Base-by-base conservation (phyloP, 2,113 vertebrate genomes). In the Myotis yumanensis region DNA sequence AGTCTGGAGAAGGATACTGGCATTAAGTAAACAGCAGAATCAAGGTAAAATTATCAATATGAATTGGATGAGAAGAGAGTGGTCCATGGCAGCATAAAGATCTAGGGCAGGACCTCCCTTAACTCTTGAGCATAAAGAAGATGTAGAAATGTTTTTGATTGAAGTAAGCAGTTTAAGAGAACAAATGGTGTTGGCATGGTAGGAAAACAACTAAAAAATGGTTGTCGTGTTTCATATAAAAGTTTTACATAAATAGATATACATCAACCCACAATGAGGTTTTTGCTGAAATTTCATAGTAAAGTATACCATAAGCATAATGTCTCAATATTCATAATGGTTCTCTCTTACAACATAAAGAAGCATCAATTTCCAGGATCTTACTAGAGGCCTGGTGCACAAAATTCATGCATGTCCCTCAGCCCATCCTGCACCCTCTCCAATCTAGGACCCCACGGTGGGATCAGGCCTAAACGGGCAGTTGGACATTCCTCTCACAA, bases 291-390 rank as follows among this genome's bases (percentile, higher is more conserved):
- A 6, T 77, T 84, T 85, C 85, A 91, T 73, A 20, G 3, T 20
- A 92, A 93, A 89, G 76, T 35, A 64, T 2, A 82, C 7, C 20
- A 57, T 35, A 64, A 73, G 43, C 10, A 69, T 57, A 89, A 73
- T 43, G 85, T 32, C 7, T 76, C 30, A 32, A 28, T 72, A 92
- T 79, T 59, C 72, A 88, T 66, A 85, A 84, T 68, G 66, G n/a
- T 68, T 87, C 16, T 2, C 18, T 91, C 20, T 81, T 59, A 94
- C 2, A 84, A 93, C 82, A 95, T 57, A 72, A 71, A 90, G 28
- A 77, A 84, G 15, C 16, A 92, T 85, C n/a, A 2, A 52, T 93
- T 69, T 64, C 35, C 14, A 72, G 28, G 48, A 88, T 75, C 73
- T 59, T 46, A 28, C 46, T 46, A 46, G 46, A 46, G 11, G 46